These are phyloP conservation scores for Platerodrilus igneus DNA, from an alignment of 2,888 invertebrate species.

Conservation along the genomic window DNA sequence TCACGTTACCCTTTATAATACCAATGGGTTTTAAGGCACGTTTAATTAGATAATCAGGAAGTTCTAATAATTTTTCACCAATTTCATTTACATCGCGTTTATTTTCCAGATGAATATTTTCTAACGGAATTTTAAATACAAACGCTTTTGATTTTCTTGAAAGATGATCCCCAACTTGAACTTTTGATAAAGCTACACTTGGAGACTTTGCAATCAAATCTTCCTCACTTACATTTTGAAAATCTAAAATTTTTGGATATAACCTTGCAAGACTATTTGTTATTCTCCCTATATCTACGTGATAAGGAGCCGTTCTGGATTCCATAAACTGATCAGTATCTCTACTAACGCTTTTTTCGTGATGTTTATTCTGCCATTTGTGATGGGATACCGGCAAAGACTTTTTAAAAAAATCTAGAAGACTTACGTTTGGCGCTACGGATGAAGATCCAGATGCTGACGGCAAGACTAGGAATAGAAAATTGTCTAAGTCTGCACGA, in stretches of 20 bases:
- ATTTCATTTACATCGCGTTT: no score
- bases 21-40: no score
- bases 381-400: constrained; percentile 32
- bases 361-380: constrained; percentile 23
- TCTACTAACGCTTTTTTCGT: constrained; percentile 22
- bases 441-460: constrained; percentile 21
- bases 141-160: constrained; percentile 34
- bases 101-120: no score
- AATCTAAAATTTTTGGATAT: constrained; percentile 13
- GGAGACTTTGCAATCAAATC: constrained; percentile 37
- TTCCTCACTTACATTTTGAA: constrained; percentile 27
- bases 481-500: constrained; percentile 68
- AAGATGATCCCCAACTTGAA: constrained; percentile 7
- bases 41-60: no score
- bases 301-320: constrained; percentile 62
- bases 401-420: constrained; percentile 40
- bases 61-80: no score
- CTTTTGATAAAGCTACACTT: constrained; percentile 32
- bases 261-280: constrained; percentile 34
- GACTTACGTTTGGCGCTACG: constrained; percentile 18
- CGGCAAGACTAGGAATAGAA: constrained; percentile 64
- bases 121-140: constrained; percentile 36
- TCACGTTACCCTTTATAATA: no score
- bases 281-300: constrained; percentile 56
- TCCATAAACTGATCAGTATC: constrained; percentile 58